These are phyloP conservation scores for Monarcha castaneiventris DNA, from an alignment of 2,113 vertebrate genomes.

Conservation along the genomic window DNA sequence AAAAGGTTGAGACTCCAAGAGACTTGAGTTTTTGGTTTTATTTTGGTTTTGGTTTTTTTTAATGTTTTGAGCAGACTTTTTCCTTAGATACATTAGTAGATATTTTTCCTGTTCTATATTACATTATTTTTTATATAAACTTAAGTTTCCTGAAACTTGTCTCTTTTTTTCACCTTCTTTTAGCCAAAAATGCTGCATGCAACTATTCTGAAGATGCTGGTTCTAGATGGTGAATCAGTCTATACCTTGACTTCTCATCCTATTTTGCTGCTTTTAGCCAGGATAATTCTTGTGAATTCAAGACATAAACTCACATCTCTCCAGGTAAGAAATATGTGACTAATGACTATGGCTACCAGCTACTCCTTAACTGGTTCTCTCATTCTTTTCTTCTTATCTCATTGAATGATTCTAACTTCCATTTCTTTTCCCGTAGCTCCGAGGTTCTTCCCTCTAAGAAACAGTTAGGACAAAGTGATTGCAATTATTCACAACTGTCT, in stretches of 20 bases:
- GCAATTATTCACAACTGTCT: neutral
- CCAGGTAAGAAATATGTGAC: slow-evolving; percentile 77
- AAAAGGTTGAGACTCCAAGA: neutral
- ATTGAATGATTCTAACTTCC: neutral
- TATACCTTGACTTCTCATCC: slow-evolving; percentile 86
- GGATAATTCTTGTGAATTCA: slow-evolving; percentile 81
- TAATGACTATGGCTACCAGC: neutral
- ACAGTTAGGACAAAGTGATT: neutral
- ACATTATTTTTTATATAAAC: neutral
- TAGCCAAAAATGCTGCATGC: slow-evolving; percentile 70
- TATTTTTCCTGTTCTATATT: neutral
- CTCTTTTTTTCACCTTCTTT: neutral
- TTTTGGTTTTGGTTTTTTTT: neutral
- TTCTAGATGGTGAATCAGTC: slow-evolving; percentile 91
- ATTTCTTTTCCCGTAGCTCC: neutral
- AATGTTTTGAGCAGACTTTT: neutral
- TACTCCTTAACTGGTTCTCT: neutral
- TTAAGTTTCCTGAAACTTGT: neutral
- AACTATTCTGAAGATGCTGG: slow-evolving; percentile 73
- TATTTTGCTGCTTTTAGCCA: slow-evolving; percentile 84
- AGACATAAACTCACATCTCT: slow-evolving; percentile 78
- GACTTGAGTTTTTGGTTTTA: neutral
- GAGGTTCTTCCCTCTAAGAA: neutral
- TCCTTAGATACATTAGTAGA: neutral
- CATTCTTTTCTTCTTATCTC: neutral